phyloP scores from a whole-genome alignment of 2,888 invertebrate genomes.

The Catonia carolina region DNA sequence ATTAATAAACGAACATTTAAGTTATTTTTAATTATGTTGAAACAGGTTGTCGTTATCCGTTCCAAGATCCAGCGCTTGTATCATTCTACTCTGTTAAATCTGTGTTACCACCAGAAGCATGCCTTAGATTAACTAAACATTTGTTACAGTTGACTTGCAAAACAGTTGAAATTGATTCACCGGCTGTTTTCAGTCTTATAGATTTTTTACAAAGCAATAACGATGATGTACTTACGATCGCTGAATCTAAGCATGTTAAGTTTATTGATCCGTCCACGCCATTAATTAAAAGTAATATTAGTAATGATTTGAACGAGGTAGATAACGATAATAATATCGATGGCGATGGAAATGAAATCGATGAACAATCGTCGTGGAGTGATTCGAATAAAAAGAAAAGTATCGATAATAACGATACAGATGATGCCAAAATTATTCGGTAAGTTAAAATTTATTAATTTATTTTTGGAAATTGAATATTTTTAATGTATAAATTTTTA shows the following conservation, averaged over 20 bases:
- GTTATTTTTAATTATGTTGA: no score
- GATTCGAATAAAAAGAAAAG: slow-evolving; percentile 32
- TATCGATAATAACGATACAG: slow-evolving; percentile 53
- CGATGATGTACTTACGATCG: slow-evolving; percentile 3
- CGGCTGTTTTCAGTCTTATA: slow-evolving; percentile 63
- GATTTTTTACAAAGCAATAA: slow-evolving; percentile 44
- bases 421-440: no score
- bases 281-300: no score
- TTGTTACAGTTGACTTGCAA: slow-evolving; percentile 61
- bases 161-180: slow-evolving; percentile 60
- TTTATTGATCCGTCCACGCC: no score
- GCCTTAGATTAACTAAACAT: slow-evolving; percentile 58
- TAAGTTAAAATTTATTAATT: background rate
- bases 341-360: slow-evolving; percentile 56
- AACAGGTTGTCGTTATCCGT: slow-evolving; percentile 56
- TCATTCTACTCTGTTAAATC: slow-evolving; percentile 58
- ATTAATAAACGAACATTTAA: no score
- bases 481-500: no score
- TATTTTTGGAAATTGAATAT: background rate
- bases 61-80: slow-evolving; percentile 61
- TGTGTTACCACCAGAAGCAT: slow-evolving; percentile 53
- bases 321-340: slow-evolving; percentile 38
- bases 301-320: background rate
- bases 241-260: background rate
- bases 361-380: slow-evolving; percentile 35